Evolutionary conservation across 2,797 vertebrate species (phyloP), one percentile per base, ranked within the genome.

Genomic region (Sebastes kiyomatsui): DNA sequence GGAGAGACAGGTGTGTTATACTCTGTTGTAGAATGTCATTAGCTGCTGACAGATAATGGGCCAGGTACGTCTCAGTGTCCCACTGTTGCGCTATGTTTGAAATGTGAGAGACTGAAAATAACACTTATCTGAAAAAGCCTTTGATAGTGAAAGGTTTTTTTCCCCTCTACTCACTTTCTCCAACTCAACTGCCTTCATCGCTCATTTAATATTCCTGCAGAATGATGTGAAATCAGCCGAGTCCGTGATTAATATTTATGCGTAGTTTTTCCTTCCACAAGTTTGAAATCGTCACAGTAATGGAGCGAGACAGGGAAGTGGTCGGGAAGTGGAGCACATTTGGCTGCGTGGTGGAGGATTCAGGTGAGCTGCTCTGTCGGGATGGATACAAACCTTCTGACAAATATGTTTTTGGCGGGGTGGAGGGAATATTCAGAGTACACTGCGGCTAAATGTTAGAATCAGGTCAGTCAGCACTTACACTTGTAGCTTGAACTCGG

Each of bases 181-280:
- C n/a, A 25, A 68, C 79, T 73, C 77, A 14, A 73, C 77, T 69
- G 64, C 77, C 75, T 83, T 81, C 79, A 82, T 86, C 65, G 75
- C n/a, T 72, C 38, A 27, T 88, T 87, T 86, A 89, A 86, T 87
- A 93, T 88, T 88, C 82, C 81, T 18, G 65, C 77, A 73, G 74
- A 86, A 90, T 67, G 78, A 88, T 82, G 85, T 59, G 67, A 89
- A 90, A 92, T 87, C 82, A 81, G 79, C 80, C 75, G 58, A 87
- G 82, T 33, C n/a, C 10, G 79, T 69, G 80, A 94, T 94, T 92
- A 89, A 91, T 92, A 93, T 93, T 90, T 84, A 92, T 88, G 67
- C 56, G 64, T 46, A 67, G 77, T 22, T 89, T 89, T 84, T 64
- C 68, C 54, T 72, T 76, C 73, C 59, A 65, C 64, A 33, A 77